Evolutionary conservation across 1,140 invertebrate genomes (phyloP), one percentile per base, ranked within the genome.

Genomic region (Olivierus martensii): DNA sequence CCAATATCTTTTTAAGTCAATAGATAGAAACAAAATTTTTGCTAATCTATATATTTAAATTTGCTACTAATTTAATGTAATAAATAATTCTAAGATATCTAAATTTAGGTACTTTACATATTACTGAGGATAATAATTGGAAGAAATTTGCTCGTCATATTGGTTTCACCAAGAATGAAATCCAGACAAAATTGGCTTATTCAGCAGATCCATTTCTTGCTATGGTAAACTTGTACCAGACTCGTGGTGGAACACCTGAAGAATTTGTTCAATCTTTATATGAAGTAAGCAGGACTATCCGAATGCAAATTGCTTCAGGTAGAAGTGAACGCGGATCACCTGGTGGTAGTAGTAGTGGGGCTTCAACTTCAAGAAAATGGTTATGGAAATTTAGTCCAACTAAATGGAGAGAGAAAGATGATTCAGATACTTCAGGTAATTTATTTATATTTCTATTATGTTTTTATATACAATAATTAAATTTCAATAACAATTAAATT

Each of bases 261-360:
- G 65, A 67, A 50, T 67, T 67, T 55, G 59, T 67, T 1, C 60
- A 65, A 38, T 58, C 60, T 42, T 47, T 67, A 11, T 66, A 66
- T 44, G 55, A 55, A 14, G 62, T 63, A 9, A 58, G 63, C 43
- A 47, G 65, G 34, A 48, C 62, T 17, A 19, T 65, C 9, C 37
- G 50, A 12, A 55, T 59, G 15, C 49, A 35, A 35, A 48, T 12
- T 12, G 51, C 22, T 42, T 36, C 19, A 17, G 15, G 14, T 15
- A 22, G 14, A 14, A 36, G 19, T 55, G n/a, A 2, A 47, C 10
- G 17, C 37, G 49, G 44, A n/a, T 54, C 50, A 28, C 44, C 28
- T 34, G 48, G 47, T 28, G 44, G 18, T 11, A 46, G 36, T 21
- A 34, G 38, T 5, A 38, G 45, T 22, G 37, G 51, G 10, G 42